phyloP scores from a whole-genome alignment of 2,888 invertebrate species.

The Exocentrus adspersus region DNA sequence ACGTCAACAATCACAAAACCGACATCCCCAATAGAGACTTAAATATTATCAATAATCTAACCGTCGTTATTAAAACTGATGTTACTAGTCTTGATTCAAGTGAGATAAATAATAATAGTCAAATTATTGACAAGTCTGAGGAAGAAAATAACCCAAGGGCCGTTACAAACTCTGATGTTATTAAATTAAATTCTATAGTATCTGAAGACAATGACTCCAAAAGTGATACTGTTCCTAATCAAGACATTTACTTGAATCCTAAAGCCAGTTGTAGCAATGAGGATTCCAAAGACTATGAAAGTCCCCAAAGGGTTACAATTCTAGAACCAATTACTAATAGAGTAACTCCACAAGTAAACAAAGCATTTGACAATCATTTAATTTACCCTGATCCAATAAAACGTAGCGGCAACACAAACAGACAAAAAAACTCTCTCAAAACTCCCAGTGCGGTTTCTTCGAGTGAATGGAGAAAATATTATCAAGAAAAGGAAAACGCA shows the following conservation, averaged over 20 bases:
- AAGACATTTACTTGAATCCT: slow-evolving; percentile 6
- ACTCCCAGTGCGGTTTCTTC: neutral
- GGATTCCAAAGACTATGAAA: no score
- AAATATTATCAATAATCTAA: slow-evolving; percentile 1
- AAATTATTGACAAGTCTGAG: neutral
- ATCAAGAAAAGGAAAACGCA: neutral
- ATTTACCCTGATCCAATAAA: slow-evolving; percentile 4
- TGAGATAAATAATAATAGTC: slow-evolving; percentile 3
- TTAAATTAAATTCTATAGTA: no score
- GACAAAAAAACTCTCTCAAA: neutral
- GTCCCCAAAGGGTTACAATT: no score
- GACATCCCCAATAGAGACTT: neutral
- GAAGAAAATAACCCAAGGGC: neutral
- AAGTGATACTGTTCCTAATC: neutral
- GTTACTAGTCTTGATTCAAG: neutral
- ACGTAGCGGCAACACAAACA: neutral
- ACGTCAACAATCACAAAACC: neutral
- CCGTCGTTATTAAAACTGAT: slow-evolving; percentile 1
- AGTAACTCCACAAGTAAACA: no score
- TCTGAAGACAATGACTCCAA: no score
- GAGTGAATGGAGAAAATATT: neutral
- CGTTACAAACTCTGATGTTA: no score
- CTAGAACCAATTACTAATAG: no score
- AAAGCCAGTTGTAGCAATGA: neutral
- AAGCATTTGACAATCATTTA: no score